Percentiles rank a stretch among this genome's conserved stretches.
phyloP scores from a whole-genome alignment of 2,113 vertebrate species.

The Stictonetta naevosa region DNA sequence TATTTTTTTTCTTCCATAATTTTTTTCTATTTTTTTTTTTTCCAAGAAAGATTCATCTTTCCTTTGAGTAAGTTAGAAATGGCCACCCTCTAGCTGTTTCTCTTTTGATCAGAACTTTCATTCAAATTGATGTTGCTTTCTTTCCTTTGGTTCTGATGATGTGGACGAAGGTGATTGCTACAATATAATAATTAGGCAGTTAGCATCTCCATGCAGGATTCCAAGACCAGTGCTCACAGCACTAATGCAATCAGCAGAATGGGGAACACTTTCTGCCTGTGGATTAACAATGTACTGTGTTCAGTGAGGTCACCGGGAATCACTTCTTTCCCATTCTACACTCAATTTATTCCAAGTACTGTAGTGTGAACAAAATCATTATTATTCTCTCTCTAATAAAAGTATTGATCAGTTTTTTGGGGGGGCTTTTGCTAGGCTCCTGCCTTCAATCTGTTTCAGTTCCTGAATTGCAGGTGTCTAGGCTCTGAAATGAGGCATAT shows the following conservation, averaged over 20 bases:
- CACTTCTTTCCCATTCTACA: background rate
- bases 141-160: background rate
- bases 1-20: background rate
- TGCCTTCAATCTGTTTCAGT: background rate
- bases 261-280: background rate
- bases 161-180: background rate
- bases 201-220: background rate
- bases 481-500: background rate
- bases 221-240: background rate
- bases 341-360: background rate
- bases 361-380: background rate
- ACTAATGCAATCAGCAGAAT: accelerated
- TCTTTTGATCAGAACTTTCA: background rate
- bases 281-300: accelerated
- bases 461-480: background rate
- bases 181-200: background rate
- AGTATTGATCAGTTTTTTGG: background rate
- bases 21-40: background rate
- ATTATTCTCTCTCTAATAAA: background rate
- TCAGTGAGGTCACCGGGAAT: background rate
- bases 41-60: background rate
- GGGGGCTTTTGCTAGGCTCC: background rate
- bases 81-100: background rate
- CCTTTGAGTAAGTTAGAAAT: background rate
- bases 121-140: background rate